A percentile compares a stretch with the other conserved stretches of the same genome.
phyloP scores from a whole-genome alignment of 2,113 vertebrate species.

The Hiodon alosoides region DNA sequence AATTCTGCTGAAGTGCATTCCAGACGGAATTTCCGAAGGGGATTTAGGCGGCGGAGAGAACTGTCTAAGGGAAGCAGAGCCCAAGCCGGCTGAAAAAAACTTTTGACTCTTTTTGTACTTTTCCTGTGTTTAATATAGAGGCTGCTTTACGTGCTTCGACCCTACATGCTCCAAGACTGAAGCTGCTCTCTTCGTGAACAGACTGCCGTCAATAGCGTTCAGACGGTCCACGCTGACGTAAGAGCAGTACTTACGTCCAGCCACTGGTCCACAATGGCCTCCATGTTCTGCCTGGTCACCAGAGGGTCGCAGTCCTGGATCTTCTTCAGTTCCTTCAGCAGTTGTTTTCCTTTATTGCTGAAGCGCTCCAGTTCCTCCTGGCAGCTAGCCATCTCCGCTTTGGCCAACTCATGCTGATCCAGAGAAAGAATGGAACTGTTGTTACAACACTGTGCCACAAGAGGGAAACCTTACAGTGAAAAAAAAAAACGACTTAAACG shows the following conservation, averaged over 20 bases:
- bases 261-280: constrained; percentile 79
- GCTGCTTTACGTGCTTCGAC: no score
- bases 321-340: constrained; percentile 76
- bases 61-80: no score
- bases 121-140: no score
- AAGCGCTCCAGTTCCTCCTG: constrained; percentile 83
- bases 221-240: not conserved
- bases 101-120: no score
- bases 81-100: no score
- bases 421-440: not conserved
- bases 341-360: constrained; percentile 76
- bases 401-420: constrained; percentile 74
- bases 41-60: no score
- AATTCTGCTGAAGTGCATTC: no score
- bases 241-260: constrained; percentile 69
- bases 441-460: constrained; percentile 32
- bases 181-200: no score
- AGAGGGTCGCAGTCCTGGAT: constrained; percentile 61
- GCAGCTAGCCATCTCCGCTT: constrained; percentile 68
- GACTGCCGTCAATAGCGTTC: no score
- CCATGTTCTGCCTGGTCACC: constrained; percentile 70
- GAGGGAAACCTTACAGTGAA: constrained; percentile 18
- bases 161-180: no score
- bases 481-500: no score
- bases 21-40: no score